Evolutionary conservation across 2,113 vertebrate genomes (phyloP).

Genomic region (Datnioides undecimradiatus): DNA sequence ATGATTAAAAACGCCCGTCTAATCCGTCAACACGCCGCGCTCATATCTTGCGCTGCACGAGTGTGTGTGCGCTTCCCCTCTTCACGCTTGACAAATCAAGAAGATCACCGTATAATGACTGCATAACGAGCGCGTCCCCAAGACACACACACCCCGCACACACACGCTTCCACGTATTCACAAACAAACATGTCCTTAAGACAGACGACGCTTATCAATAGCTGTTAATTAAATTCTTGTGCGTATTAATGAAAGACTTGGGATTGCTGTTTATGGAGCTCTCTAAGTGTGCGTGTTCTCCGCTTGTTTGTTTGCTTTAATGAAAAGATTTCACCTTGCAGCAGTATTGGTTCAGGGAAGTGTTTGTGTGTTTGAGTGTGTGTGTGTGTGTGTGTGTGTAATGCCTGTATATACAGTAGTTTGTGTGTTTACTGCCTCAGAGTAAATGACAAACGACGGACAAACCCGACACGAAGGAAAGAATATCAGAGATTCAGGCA

Average conservation of each 20-base stretch:
- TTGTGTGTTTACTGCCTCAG: slow-evolving; percentile 22
- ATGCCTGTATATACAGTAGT: background rate
- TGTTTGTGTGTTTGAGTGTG: slow-evolving; percentile 17
- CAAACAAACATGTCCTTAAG: slow-evolving; percentile 80
- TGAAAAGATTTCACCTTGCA: slow-evolving; percentile 78
- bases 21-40: slow-evolving; percentile 61
- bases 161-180: slow-evolving; percentile 43
- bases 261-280: slow-evolving; percentile 49
- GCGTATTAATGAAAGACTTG: slow-evolving; percentile 76
- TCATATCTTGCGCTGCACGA: slow-evolving; percentile 40
- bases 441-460: slow-evolving; percentile 38
- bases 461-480: background rate
- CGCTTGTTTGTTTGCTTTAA: slow-evolving; percentile 71
- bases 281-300: slow-evolving; percentile 32
- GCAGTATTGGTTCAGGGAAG: slow-evolving; percentile 31
- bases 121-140: slow-evolving; percentile 65
- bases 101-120: slow-evolving; percentile 68
- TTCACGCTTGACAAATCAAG: slow-evolving; percentile 71
- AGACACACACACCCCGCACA: slow-evolving; percentile 51
- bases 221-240: slow-evolving; percentile 81
- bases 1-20: slow-evolving; percentile 74
- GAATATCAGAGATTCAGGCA: background rate
- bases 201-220: slow-evolving; percentile 79
- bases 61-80: slow-evolving; percentile 42
- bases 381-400: background rate